phyloP scores from a whole-genome alignment of 1,140 invertebrate species.

The Ectropis grisescens region DNA sequence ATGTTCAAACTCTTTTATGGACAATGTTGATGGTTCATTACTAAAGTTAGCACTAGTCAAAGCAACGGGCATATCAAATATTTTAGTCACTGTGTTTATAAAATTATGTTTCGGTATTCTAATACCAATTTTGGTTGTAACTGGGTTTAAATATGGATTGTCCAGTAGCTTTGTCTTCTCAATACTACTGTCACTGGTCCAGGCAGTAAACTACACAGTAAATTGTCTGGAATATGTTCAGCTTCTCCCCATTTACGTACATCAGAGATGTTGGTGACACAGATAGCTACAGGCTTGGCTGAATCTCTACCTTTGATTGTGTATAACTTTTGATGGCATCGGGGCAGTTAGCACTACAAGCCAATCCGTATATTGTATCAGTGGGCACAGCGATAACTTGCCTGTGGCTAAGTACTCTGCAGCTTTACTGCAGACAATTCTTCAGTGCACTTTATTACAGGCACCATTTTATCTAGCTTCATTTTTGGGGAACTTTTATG shows the following conservation, averaged over 20 bases:
- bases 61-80: constrained; percentile 84
- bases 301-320: constrained; percentile 87
- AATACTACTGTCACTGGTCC: constrained; percentile 95
- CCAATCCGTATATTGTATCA: constrained; percentile 96
- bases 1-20: constrained; percentile 83
- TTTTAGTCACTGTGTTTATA: constrained; percentile 77
- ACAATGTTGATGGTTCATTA: constrained; percentile 81
- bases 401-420: constrained; percentile 69
- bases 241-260: constrained; percentile 84
- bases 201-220: constrained; percentile 84
- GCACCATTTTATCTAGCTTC: constrained; percentile 48
- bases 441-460: constrained; percentile 35
- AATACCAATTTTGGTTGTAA: constrained; percentile 86
- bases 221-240: constrained; percentile 74
- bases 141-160: constrained; percentile 86
- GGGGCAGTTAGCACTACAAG: constrained; percentile 83
- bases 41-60: constrained; percentile 96
- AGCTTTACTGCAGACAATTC: constrained; percentile 67
- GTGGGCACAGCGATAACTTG: constrained; percentile 92
- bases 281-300: constrained; percentile 93
- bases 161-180: constrained; percentile 78
- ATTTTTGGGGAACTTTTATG: constrained; percentile 43
- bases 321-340: constrained; percentile 84
- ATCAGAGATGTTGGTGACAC: constrained; percentile 81
- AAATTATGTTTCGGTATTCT: constrained; percentile 89